Base-by-base conservation (phyloP, 1,140 invertebrate species). In the Venustaconcha ellipsiformis region DNA sequence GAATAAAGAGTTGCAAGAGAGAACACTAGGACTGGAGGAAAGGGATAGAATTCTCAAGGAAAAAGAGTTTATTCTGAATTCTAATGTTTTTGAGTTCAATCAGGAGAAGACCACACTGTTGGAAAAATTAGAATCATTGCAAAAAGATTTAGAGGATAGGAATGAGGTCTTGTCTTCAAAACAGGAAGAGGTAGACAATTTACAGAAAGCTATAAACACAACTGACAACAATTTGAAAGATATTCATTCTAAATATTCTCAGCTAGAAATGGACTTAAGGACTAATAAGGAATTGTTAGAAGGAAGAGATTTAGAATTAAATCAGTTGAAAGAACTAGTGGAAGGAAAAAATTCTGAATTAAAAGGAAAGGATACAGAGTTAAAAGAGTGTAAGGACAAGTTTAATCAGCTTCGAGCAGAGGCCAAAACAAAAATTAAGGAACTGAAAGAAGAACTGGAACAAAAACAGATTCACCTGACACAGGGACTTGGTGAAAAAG, bases 321-420 rank as follows among this genome's bases (percentile, higher is more conserved):
- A 78, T 37, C 23, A 20, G 2, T 80, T 74, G 63, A 60, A 30
- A 26, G 30, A 65, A 20, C 62, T 57, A 26, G 20, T 79, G 56
- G 71, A 78, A 48, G 67, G 80, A 14, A 57, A 76, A 17, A 62
- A 69, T 14, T 72, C 70, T 64, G 71, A 75, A 60, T 57, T 84
- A 5, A n/a, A 20, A 17, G 57, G 69, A n/a, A 84, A 76, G 71
- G 76, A 78, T 17, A 68, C 58, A 15, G 77, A 76, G 62, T 66
- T 80, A 17, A 60, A 56, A 15, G 62, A 72, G 17, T 57, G 67
- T 57, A 78, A 79, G 58, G 80, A 83, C 14, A 82, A 83, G 57
- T 86, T 85, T 76, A 71, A 75, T n/a, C 79, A 82, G 30, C 67
- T 86, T 17, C 70, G 72, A 58, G 62, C 67, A 58, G 80, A 84